phyloP scores from a whole-genome alignment of 2,888 invertebrate genomes.

The Autographa pulchrina region DNA sequence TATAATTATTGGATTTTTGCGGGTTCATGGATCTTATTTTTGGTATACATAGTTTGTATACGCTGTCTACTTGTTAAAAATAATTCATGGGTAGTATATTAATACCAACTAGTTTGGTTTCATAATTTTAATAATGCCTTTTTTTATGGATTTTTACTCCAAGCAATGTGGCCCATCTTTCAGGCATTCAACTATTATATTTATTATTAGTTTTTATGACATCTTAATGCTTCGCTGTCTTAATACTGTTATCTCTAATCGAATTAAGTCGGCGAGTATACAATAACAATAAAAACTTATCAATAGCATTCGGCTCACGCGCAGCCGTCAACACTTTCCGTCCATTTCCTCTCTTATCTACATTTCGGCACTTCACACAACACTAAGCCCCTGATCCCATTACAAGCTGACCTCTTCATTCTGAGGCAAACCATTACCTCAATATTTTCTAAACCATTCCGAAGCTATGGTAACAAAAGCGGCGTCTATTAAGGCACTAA shows the following conservation, averaged over 20 bases:
- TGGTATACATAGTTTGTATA: slow-evolving; percentile 39
- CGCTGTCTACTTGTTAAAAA: slow-evolving; percentile 25
- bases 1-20: slow-evolving; percentile 54
- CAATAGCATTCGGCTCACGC: slow-evolving; percentile 22
- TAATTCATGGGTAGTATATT: too few relatives aligned
- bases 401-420: slow-evolving; percentile 47
- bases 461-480: slow-evolving; percentile 52
- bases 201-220: background rate
- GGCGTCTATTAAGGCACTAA: slow-evolving; percentile 49
- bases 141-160: too few relatives aligned
- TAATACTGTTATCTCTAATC: slow-evolving; percentile 2
- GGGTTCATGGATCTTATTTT: slow-evolving; percentile 41
- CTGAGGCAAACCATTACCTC: slow-evolving; percentile 46
- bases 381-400: slow-evolving; percentile 47
- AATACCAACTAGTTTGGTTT: too few relatives aligned
- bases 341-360: slow-evolving; percentile 38
- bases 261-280: background rate
- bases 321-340: slow-evolving; percentile 12
- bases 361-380: slow-evolving; percentile 39
- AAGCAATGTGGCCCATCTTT: background rate
- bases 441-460: slow-evolving; percentile 54
- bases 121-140: too few relatives aligned
- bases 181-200: background rate
- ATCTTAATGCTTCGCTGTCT: slow-evolving; percentile 3
- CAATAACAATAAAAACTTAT: background rate